Evolutionary conservation across 2,797 vertebrate species (phyloP).

Genomic region (Etheostoma perlongum): DNA sequence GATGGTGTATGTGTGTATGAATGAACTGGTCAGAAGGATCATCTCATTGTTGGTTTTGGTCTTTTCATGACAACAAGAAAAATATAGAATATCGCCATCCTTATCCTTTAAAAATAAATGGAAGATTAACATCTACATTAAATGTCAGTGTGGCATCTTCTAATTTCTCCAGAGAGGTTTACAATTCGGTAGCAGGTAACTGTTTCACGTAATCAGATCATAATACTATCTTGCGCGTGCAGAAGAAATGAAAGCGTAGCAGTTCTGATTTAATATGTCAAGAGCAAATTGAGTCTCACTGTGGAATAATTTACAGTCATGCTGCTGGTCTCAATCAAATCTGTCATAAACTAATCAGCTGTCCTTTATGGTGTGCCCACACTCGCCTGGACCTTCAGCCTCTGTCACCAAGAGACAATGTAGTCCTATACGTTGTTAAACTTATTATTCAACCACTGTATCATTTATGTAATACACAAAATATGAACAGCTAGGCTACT

Average conservation of each 20-base stretch:
- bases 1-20: neutral
- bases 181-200: constrained; percentile 60
- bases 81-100: neutral
- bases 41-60: neutral
- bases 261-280: constrained; percentile 79
- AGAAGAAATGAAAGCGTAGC: constrained; percentile 57
- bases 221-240: constrained; percentile 51
- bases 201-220: constrained; percentile 75
- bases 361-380: constrained; percentile 17
- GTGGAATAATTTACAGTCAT: constrained; percentile 71
- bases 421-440: neutral
- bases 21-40: too few relatives aligned
- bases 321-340: constrained; percentile 70
- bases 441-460: constrained; percentile 2
- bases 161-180: constrained; percentile 61
- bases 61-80: constrained; percentile 11
- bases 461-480: constrained; percentile 13
- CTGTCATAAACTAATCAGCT: constrained; percentile 60
- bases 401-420: constrained; percentile 17
- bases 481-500: neutral
- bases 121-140: neutral
- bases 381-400: constrained; percentile 4
- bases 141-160: constrained; percentile 34
- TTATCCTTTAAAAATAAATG: constrained; percentile 8
- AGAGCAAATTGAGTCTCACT: constrained; percentile 76